Percentiles rank a stretch among this genome's conserved stretches.
phyloP scores from a whole-genome alignment of 2,888 invertebrate genomes.

The Amiota minor region DNA sequence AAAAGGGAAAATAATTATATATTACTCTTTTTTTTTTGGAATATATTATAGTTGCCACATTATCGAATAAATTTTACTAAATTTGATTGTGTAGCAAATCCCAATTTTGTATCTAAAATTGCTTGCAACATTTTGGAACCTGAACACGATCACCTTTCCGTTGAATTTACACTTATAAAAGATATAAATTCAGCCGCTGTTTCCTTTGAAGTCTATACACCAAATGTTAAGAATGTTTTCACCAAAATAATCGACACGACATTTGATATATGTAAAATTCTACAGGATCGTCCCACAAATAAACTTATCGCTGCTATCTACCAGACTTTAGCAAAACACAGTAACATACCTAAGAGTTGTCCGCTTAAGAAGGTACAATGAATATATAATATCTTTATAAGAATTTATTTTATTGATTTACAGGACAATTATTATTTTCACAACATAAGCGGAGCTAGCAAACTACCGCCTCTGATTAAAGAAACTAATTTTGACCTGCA shows the following conservation, averaged over 20 bases:
- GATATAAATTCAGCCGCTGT: conserved; percentile 34
- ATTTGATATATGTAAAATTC: conserved; percentile 53
- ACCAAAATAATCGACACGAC: conserved; percentile 46
- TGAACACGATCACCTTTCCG: conserved; percentile 39
- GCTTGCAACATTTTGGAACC: conserved; percentile 43
- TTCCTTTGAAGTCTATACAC: conserved; percentile 44
- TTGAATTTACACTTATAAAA: conserved; percentile 34
- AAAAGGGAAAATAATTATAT: neutral
- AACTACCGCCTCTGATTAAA: conserved; percentile 46
- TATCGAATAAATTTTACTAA: conserved; percentile 44
- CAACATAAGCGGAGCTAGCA: conserved; percentile 44
- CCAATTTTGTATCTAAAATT: conserved; percentile 37
- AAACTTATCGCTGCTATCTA: conserved; percentile 44
- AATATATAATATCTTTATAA: neutral
- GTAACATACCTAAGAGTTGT: conserved; percentile 38
- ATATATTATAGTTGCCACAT: conserved; percentile 39
- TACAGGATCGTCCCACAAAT: conserved; percentile 45
- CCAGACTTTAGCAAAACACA: conserved; percentile 32
- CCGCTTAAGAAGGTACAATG: conserved; percentile 46
- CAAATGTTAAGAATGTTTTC: conserved; percentile 37
- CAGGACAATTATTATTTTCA: conserved; percentile 44
- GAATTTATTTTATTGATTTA: neutral
- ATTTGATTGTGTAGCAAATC: conserved; percentile 47
- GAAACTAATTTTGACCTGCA: conserved; percentile 45
- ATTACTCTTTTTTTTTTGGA: neutral